phyloP scores from a whole-genome alignment of 2,797 vertebrate genomes.

The Xiphorhynchus erythropygius region DNA sequence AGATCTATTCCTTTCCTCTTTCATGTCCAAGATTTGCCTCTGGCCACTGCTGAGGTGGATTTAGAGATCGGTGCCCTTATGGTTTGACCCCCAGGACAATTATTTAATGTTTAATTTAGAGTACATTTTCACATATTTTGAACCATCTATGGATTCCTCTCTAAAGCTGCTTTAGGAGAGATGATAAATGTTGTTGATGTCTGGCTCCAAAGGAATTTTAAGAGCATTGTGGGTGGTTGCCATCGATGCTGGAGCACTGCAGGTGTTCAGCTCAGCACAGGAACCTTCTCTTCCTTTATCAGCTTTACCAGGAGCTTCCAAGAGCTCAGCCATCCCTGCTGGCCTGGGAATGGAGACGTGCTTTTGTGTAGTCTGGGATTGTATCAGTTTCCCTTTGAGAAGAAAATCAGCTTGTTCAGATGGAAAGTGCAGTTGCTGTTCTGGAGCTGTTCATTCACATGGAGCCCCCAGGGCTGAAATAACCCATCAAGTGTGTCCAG shows the following conservation, averaged over 20 bases:
- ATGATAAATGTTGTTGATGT: neutral
- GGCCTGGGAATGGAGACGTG: neutral
- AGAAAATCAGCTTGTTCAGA: neutral
- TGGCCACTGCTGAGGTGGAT: neutral
- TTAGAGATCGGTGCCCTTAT: neutral
- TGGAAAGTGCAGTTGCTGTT: neutral
- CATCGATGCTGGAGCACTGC: neutral
- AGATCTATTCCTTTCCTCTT: neutral
- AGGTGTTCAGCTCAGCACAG: neutral
- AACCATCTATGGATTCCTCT: neutral
- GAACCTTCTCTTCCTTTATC: neutral
- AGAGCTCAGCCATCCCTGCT: neutral
- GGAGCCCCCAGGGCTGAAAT: neutral
- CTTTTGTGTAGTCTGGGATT: neutral
- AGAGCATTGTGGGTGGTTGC: neutral
- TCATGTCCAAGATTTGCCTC: neutral
- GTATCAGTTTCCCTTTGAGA: neutral
- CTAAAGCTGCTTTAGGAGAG: neutral
- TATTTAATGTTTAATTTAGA: neutral
- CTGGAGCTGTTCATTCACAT: neutral
- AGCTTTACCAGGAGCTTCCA: neutral
- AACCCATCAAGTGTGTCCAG: neutral
- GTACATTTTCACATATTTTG: neutral
- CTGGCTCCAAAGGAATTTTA: neutral
- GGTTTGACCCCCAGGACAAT: neutral